Base-by-base conservation (phyloP, 2,113 vertebrate species). In the Hyaena hyaena region DNA sequence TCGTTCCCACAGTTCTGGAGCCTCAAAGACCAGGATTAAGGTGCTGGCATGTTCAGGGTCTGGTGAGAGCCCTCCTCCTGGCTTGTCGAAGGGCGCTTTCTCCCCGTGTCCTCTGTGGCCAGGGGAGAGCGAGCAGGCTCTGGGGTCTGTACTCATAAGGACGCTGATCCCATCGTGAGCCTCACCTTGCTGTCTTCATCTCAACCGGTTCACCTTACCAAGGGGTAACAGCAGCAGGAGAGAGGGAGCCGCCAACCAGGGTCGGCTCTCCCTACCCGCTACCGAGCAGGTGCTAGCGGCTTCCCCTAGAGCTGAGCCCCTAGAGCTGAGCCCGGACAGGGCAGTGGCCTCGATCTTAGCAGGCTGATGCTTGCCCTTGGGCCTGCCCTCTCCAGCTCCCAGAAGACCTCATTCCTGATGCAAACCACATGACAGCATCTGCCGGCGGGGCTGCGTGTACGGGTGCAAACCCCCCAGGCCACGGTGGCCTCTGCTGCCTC, bases 301-400 rank as follows among this genome's bases (percentile, higher is more conserved):
- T 11, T 31, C 85, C 5, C 7, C 65, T 45, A 45, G 6, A 33
- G 21, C 26, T 10, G 63, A 50, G 17, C 1, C 98, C 97, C 35
- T 35, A 53, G 6, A 33, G 21, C 26, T 10, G 63, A 50, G 17
- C 1, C 98, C 97, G 89, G 97, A 93, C 95, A 16, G 96, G 43
- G 50, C 45, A 61, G 95, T 55, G 73, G 74, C 26, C 92, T 86
- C 87, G 95, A 97, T 98, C 53, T 98, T 97, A 19, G 69, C 19
- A 26, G 53, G 96, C 88, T 98, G 66, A 98, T 99, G 99, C 99
- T 98, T 99, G 99, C 76, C 99, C 99, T 68, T 98, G 98, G 33
- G 98, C 98, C 90, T 28, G 10, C 24, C n/a, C 21, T 68, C 79
- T 71, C 84, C 39, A 10, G 26, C 58, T 85, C 77, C 33, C 26